These are phyloP conservation scores for Lymantria monacha DNA, from an alignment of 2,888 invertebrate species.

Conservation along the genomic window DNA sequence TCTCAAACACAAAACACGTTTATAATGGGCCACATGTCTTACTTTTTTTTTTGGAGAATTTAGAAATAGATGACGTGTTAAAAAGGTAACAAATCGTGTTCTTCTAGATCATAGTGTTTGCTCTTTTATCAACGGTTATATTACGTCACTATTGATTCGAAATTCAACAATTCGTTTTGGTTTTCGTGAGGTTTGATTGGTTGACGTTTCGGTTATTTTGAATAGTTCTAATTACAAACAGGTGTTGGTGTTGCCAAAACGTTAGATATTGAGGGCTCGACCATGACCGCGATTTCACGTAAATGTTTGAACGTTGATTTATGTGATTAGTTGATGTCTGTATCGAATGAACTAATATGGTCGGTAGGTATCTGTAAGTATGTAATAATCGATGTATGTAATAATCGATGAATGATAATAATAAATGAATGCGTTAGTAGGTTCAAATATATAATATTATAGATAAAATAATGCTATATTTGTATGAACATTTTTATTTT, in stretches of 20 bases:
- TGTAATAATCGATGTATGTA: no score
- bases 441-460: no score
- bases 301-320: constrained; percentile 1
- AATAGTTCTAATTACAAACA: constrained; percentile 33
- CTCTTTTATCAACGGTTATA: constrained; percentile 54
- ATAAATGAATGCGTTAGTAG: no score
- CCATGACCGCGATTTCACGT: constrained; percentile 15
- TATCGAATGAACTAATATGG: not conserved
- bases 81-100: constrained; percentile 73
- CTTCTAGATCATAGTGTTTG: constrained; percentile 42
- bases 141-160: constrained; percentile 42
- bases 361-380: no score
- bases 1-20: constrained; percentile 60
- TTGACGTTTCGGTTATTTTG: constrained; percentile 22
- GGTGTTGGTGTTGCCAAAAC: constrained; percentile 24
- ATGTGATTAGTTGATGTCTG: constrained; percentile 1
- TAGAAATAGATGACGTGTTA: constrained; percentile 79
- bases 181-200: constrained; percentile 25
- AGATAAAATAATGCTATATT: no score
- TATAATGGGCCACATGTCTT: constrained; percentile 73
- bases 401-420: no score
- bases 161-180: constrained; percentile 28
- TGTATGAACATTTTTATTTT: no score
- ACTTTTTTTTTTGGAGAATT: constrained; percentile 52
- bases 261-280: constrained; percentile 10